phyloP scores from a whole-genome alignment of 2,888 invertebrate genomes.

The Drosophila longiperda region DNA sequence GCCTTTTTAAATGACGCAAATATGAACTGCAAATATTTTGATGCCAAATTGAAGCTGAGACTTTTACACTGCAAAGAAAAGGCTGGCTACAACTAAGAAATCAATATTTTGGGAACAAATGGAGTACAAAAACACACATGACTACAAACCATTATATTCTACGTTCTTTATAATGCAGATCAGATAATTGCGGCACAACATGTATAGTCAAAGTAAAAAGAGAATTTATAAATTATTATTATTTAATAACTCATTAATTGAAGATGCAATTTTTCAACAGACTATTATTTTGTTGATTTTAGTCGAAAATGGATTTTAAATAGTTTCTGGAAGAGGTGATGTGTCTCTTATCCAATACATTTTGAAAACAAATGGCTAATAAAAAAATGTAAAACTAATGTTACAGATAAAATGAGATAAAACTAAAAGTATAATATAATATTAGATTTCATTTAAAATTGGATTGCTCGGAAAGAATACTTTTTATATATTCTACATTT shows the following conservation, averaged over 20 bases:
- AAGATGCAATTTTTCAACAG: background rate
- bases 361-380: no score
- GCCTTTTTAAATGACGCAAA: slow-evolving; percentile 77
- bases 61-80: slow-evolving; percentile 24
- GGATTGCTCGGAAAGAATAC: background rate
- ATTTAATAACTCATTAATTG: no score
- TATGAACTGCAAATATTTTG: slow-evolving; percentile 79
- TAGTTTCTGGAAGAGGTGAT: no score
- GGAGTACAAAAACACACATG: background rate
- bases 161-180: background rate
- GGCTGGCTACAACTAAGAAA: background rate
- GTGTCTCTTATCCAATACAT: background rate
- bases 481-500: background rate
- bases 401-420: no score
- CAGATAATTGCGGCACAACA: background rate
- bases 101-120: background rate
- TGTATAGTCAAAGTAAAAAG: background rate
- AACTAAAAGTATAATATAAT: no score
- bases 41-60: slow-evolving; percentile 64
- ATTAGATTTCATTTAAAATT: background rate
- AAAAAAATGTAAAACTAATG: no score
- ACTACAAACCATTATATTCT: background rate
- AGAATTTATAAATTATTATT: background rate
- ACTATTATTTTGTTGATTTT: background rate
- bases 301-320: background rate